Conservation (phyloP, 1,140 invertebrate genomes). For the Bombus balteatus region DNA sequence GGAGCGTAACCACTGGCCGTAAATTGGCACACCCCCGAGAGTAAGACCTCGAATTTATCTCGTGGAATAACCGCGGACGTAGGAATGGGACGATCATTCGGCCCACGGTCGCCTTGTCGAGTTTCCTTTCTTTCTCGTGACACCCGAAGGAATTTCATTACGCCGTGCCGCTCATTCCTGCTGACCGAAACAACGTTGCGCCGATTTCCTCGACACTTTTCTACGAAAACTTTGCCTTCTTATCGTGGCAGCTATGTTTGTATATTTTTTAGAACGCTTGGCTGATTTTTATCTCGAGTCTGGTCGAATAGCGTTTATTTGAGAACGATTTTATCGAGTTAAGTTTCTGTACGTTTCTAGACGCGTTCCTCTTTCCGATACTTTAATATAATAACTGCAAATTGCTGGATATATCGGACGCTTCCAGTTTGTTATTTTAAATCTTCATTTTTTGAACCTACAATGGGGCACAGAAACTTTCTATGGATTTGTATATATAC, state of each 20-base stretch:
- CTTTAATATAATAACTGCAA: too few species aligned
- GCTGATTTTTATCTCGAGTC: background rate
- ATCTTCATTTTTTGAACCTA: too few species aligned
- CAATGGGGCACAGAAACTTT: too few species aligned
- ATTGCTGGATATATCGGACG: too few species aligned
- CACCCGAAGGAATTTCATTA: slow-evolving; percentile 44
- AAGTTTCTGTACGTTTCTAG: too few species aligned
- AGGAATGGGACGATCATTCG: background rate
- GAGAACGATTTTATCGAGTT: too few species aligned
- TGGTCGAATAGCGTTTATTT: too few species aligned
- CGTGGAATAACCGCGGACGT: background rate
- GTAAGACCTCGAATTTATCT: slow-evolving; percentile 15
- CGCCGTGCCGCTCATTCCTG: background rate
- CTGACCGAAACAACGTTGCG: too few species aligned
- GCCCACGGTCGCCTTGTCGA: background rate
- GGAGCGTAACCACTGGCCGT: background rate
- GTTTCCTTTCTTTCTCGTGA: slow-evolving; percentile 26
- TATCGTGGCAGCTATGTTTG: too few species aligned
- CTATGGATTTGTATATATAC: too few species aligned
- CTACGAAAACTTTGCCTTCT: background rate
- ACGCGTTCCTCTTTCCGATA: too few species aligned
- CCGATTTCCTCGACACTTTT: background rate
- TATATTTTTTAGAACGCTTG: background rate
- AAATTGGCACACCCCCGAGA: slow-evolving; percentile 29
- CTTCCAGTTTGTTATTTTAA: too few species aligned